These are phyloP conservation scores for Sigmodon hispidus DNA, from an alignment of 2,113 vertebrate genomes.

Conservation along the genomic window DNA sequence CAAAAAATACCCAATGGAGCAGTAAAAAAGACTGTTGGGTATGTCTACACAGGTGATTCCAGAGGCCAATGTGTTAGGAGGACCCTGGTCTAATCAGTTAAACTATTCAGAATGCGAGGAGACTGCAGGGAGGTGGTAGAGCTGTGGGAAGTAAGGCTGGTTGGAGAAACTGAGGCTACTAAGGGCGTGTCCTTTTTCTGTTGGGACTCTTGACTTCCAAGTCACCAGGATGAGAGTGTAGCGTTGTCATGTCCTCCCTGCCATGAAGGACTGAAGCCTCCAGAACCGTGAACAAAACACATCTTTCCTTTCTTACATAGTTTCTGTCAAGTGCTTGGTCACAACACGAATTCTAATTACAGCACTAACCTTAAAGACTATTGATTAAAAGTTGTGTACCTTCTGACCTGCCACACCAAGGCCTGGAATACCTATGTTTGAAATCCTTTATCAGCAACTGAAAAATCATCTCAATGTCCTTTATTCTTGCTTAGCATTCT, in stretches of 20 bases:
- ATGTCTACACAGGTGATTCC: not conserved
- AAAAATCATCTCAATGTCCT: not conserved
- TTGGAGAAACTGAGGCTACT: not conserved
- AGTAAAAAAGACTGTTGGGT: not conserved
- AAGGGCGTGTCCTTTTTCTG: not conserved
- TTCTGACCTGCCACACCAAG: not conserved
- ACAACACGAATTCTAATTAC: not conserved
- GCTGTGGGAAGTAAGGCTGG: not conserved
- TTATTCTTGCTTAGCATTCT: not conserved
- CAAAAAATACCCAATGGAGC: not conserved
- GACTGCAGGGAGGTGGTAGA: rapidly evolving
- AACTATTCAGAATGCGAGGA: not conserved
- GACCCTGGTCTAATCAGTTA: too few species aligned
- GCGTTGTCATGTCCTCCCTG: not conserved
- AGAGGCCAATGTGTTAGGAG: not conserved
- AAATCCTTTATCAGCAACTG: not conserved
- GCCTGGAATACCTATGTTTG: not conserved
- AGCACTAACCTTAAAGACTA: rapidly evolving
- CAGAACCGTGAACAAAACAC: not conserved
- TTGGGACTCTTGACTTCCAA: not conserved
- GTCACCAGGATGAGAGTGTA: not conserved
- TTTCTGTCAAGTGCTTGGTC: not conserved
- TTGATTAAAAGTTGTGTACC: not conserved
- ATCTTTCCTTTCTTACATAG: not conserved
- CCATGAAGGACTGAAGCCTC: not conserved